Evolutionary conservation across 1,140 invertebrate genomes (phyloP).

Genomic region (Rhopalosiphum padi): DNA sequence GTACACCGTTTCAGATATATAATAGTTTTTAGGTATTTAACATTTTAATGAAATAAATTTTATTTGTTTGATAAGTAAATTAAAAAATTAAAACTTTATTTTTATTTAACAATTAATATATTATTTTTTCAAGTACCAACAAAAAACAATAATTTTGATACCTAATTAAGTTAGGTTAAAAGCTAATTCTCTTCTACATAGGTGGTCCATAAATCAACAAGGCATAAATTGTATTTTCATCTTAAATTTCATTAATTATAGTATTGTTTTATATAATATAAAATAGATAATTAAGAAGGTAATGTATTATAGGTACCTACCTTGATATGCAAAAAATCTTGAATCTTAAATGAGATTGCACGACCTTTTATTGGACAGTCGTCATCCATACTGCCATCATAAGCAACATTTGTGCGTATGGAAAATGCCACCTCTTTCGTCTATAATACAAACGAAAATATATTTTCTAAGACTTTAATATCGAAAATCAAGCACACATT

Average conservation of each 20-base stretch:
- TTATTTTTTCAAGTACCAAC: neutral
- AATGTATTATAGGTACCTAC: slow-evolving; percentile 72
- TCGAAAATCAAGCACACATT: neutral
- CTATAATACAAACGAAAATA: slow-evolving; percentile 67
- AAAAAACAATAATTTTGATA: neutral
- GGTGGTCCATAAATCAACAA: neutral
- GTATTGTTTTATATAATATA: neutral
- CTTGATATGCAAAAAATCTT: slow-evolving; percentile 99
- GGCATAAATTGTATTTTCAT: neutral
- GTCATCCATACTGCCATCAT: slow-evolving; percentile 94
- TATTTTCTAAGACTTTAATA: neutral
- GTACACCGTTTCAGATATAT: neutral
- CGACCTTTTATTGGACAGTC: slow-evolving; percentile 97
- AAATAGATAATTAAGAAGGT: neutral
- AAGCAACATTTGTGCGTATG: slow-evolving; percentile 97
- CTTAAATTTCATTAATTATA: neutral
- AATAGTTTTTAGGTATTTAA: too few species aligned
- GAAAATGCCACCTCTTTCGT: slow-evolving; percentile 98
- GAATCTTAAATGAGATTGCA: slow-evolving; percentile 94
- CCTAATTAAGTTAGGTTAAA: neutral
- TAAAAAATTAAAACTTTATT: too few species aligned
- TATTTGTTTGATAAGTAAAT: too few species aligned
- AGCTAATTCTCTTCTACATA: neutral
- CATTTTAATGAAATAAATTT: too few species aligned
- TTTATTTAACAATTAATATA: too few species aligned